A percentile compares a stretch with the other conserved stretches of the same genome.
Evolutionary conservation across 2,113 vertebrate genomes (phyloP).

Genomic region (Oryzias melastigma): DNA sequence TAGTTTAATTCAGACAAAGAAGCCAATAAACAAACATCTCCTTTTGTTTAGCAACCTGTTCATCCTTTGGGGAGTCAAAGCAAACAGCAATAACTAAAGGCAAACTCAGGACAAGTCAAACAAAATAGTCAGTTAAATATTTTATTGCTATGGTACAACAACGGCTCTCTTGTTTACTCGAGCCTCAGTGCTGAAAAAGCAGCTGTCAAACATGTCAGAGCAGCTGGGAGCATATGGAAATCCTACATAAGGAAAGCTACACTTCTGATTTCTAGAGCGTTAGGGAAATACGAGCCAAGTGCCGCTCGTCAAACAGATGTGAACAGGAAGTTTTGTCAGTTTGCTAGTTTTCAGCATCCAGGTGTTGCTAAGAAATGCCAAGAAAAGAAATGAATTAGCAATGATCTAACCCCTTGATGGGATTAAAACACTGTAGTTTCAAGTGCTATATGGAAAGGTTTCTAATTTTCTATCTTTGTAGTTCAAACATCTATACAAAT

Average conservation of each 20-base stretch:
- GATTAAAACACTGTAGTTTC: no score
- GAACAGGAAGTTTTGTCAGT: neutral
- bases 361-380: no score
- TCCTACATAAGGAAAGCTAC: neutral
- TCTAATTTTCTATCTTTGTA: no score
- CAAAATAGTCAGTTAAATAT: slow-evolving; percentile 3
- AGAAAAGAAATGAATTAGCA: no score
- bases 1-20: slow-evolving; percentile 28
- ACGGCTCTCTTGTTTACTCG: neutral
- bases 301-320: no score
- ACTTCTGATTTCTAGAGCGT: neutral
- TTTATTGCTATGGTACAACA: neutral
- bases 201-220: neutral
- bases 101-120: slow-evolving; percentile 7
- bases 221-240: neutral
- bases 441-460: no score
- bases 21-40: slow-evolving; percentile 37
- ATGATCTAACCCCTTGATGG: no score
- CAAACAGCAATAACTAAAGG: slow-evolving; percentile 9
- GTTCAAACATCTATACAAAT: no score
- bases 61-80: slow-evolving; percentile 26
- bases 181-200: neutral
- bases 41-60: slow-evolving; percentile 38
- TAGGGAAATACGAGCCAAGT: no score
- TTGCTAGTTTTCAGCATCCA: neutral